Percentiles rank a stretch among this genome's conserved stretches.
These are phyloP conservation scores for Acyrthosiphon pisum DNA, from an alignment of 1,140 invertebrate species.

Conservation along the genomic window DNA sequence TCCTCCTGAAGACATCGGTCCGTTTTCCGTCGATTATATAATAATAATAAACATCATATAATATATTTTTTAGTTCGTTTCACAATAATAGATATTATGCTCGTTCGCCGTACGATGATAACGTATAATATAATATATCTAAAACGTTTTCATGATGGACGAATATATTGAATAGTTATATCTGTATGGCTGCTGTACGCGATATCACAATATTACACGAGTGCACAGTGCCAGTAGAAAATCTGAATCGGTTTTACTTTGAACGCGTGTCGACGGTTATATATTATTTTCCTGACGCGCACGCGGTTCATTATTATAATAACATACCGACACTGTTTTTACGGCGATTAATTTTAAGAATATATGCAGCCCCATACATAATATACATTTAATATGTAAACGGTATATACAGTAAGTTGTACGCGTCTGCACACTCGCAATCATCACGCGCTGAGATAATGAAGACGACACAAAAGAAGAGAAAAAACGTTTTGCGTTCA, in stretches of 20 bases:
- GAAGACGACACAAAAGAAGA: neutral
- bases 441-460: neutral
- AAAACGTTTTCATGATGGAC: neutral
- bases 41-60: neutral
- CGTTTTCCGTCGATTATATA: neutral
- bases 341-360: neutral
- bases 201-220: no score
- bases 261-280: neutral
- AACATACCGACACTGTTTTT: neutral
- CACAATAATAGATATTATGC: neutral
- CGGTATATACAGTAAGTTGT: neutral
- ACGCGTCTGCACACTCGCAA: neutral
- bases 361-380: neutral
- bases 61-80: neutral
- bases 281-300: neutral
- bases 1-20: neutral
- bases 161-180: neutral
- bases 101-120: neutral
- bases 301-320: neutral
- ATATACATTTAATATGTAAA: neutral
- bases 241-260: neutral
- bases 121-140: neutral
- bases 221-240: no score
- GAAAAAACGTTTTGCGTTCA: neutral
- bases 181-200: no score